phyloP scores from a whole-genome alignment of 2,797 vertebrate species.

The Diglossa cyanea region DNA sequence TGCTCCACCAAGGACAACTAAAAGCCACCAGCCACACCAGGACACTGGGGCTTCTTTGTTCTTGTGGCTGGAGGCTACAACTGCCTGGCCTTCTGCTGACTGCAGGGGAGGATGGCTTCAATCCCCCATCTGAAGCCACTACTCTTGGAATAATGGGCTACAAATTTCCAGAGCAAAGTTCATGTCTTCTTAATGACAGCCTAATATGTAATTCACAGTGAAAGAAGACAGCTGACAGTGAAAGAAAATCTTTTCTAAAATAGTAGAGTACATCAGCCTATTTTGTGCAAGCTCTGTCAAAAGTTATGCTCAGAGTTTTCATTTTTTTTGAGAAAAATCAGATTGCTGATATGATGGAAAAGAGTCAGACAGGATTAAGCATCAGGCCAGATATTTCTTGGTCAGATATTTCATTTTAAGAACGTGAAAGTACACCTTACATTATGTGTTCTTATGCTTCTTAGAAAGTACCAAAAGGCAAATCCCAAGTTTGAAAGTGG shows the following conservation, averaged over 20 bases:
- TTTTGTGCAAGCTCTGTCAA: not conserved
- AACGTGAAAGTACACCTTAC: not conserved
- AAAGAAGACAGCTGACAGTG: not conserved
- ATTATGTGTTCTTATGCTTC: not conserved
- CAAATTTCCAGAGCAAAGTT: not conserved
- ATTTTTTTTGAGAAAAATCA: not conserved
- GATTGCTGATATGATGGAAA: not conserved
- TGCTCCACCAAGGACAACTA: not conserved
- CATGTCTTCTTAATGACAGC: not conserved
- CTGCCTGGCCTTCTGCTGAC: not conserved
- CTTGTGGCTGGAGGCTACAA: not conserved
- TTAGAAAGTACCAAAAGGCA: not conserved
- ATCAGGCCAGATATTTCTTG: not conserved
- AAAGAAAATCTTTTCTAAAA: not conserved
- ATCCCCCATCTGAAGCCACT: not conserved
- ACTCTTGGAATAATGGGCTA: not conserved
- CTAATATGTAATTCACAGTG: not conserved
- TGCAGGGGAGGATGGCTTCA: not conserved
- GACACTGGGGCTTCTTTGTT: not conserved
- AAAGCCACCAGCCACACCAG: not conserved
- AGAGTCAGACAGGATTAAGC: not conserved
- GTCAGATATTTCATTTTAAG: not conserved
- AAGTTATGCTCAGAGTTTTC: not conserved
- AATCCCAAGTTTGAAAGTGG: not conserved
- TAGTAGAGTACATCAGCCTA: accelerated